Conservation (phyloP, 2,888 invertebrate species). For the Tyria jacobaeae region DNA sequence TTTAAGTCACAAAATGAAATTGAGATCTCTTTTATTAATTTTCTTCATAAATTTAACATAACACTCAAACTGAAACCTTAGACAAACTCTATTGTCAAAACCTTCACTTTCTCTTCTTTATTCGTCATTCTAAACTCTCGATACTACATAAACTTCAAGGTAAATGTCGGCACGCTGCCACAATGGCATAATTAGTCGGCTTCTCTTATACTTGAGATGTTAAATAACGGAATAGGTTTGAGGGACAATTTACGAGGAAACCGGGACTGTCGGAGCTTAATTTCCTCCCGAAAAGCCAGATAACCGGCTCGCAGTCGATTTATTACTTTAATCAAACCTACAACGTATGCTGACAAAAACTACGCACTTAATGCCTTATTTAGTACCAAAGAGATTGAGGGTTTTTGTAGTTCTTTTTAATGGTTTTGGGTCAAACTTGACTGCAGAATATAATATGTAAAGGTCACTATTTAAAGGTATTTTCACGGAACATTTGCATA, state of each 20-base stretch:
- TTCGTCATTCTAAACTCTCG: slow-evolving; percentile 23
- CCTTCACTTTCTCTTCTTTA: slow-evolving; percentile 26
- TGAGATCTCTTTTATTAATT: no score
- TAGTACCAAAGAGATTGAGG: slow-evolving; percentile 48
- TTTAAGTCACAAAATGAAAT: no score
- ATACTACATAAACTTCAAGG: slow-evolving; percentile 47
- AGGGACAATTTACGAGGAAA: slow-evolving; percentile 77
- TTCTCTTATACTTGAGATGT: slow-evolving; percentile 53
- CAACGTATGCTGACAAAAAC: slow-evolving; percentile 77
- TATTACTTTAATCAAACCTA: slow-evolving; percentile 82
- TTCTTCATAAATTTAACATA: no score
- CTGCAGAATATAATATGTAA: neutral
- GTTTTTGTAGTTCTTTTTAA: slow-evolving; percentile 22
- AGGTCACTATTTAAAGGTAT: neutral
- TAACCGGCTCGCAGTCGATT: slow-evolving; percentile 72
- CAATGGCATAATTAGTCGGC: slow-evolving; percentile 53
- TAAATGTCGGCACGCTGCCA: slow-evolving; percentile 39
- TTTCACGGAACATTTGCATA: neutral
- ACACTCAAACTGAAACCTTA: neutral
- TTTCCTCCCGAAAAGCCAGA: slow-evolving; percentile 70
- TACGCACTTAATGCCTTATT: slow-evolving; percentile 66
- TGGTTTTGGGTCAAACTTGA: slow-evolving; percentile 7
- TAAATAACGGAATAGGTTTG: slow-evolving; percentile 60
- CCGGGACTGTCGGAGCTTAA: slow-evolving; percentile 71
- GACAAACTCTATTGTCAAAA: slow-evolving; percentile 26